These are phyloP conservation scores for Brevimyrus niger DNA, from an alignment of 2,113 vertebrate species.

Conservation along the genomic window DNA sequence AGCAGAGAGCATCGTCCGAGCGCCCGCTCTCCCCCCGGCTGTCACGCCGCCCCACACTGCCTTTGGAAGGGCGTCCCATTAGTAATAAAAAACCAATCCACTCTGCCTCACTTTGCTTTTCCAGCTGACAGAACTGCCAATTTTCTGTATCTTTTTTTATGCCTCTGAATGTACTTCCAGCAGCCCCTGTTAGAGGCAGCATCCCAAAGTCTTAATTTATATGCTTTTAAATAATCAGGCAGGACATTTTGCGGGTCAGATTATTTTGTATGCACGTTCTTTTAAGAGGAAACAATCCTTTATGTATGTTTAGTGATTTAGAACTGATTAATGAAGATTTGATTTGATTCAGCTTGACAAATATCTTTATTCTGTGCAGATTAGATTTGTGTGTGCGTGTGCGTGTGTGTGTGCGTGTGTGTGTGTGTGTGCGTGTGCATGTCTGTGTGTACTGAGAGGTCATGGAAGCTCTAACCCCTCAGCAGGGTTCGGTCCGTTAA, in stretches of 20 bases:
- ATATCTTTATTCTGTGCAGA: neutral
- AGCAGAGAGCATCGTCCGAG: neutral
- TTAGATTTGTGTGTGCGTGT: neutral
- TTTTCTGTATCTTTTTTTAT: neutral
- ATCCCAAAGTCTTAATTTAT: neutral
- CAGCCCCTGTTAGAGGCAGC: neutral
- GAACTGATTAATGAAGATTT: neutral
- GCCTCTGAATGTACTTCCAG: neutral
- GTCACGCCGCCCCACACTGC: neutral
- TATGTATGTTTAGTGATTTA: neutral
- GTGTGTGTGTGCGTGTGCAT: neutral
- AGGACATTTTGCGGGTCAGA: neutral
- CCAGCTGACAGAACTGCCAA: constrained; percentile 5
- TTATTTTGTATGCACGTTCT: neutral
- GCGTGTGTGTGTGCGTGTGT: neutral
- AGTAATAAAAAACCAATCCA: neutral
- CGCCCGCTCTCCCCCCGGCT: neutral
- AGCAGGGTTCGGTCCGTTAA: neutral
- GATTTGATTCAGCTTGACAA: neutral
- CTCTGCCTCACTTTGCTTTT: neutral
- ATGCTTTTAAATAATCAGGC: neutral
- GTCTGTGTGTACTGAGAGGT: neutral
- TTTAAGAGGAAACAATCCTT: neutral
- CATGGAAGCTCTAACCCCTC: neutral
- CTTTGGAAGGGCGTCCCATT: constrained; percentile 1